Base-by-base conservation (phyloP, 2,888 invertebrate species). In the Athetis lepigone region DNA sequence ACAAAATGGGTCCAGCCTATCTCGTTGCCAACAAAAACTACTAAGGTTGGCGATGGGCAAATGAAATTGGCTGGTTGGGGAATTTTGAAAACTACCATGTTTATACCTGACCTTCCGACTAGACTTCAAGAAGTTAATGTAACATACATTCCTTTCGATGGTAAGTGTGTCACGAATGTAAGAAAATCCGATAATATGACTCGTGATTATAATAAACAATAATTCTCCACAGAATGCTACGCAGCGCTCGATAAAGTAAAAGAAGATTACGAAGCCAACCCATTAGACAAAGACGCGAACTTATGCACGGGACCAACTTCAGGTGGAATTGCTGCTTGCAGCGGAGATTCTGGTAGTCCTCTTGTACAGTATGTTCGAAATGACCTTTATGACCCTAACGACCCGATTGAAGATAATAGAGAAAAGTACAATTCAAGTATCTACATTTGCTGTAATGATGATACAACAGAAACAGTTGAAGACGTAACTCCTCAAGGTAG, bases 261-360 rank as follows among this genome's bases (percentile, higher is more conserved):
- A 70, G 90, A 90, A 27, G 54, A 49, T 13, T 80, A 82, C 45
- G 95, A 94, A 85, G 57, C 57, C 0, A 94, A 95, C 70, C 94
- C 95, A 18, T 78, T 95, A 1, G 88, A 90, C 55, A 86, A 87
- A 77, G 73, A 88, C 1, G 90, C 93, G 19, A 95, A 96, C 69
- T 87, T 96, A 36, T 96, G 96, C 79, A 95, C 95, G 0, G 96
- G 96, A 0, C 95, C 95, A 0, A 77, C 92, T 5, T 84, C 83
- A 4, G 95, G 95, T 2, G 95, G 95, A 0, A 79, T 92, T 13
- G 92, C 95, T n/a, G 95, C 95, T 11, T 96, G 96, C 77, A 90
- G 84, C 46, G 96, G 96, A 13, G 96, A 96, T 70, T 96, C 96
- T 8, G 96, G 96, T 2, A 96, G 96, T 9, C 96, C 96, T 0